Evolutionary conservation across 2,797 vertebrate species (phyloP), one percentile per base, ranked within the genome.

Genomic region (Lepilemur ruficaudatus): DNA sequence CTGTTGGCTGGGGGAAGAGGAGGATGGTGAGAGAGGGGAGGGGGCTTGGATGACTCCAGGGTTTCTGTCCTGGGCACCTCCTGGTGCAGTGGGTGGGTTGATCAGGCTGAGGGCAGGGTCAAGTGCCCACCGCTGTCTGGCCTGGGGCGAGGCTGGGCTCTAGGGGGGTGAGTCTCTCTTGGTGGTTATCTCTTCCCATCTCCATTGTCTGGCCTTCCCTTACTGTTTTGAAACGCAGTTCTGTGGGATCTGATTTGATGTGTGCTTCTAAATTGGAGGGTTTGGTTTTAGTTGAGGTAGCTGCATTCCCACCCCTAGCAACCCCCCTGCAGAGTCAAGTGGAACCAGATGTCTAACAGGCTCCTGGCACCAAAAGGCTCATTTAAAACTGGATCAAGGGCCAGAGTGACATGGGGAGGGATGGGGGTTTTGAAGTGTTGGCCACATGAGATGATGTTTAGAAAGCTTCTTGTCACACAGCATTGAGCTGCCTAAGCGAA

Each of bases 271-370:
- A 91, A 41, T 61, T 22, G 38, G 86, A 96, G 86, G 80, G 59
- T 96, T 96, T 97, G 89, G 94, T 96, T 97, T 97, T 73, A 94
- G 93, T 92, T 84, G 95, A 96, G 95, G 94, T 95, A 95, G 98
- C 95, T 81, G 94, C 92, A 93, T 72, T 95, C 30, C 78, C 93
- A 86, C 92, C 93, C 97, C 93, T 69, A 93, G 97, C 97, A 96
- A 93, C 92, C 78, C 96, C 79, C 91, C 22, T 69, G 92, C 84
- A 97, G 84, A 89, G 82, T 52, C 85, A 98, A 98, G 98, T 98
- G 94, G 98, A 98, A 98, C 92, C 98, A 98, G 98, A 98, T 98
- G 98, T 98, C 98, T 98, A 96, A 97, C 0, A 97, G 97, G 95
- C 59, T 97, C 94, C 97, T 98, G 98, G 96, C 97, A 98, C 96